Percentiles rank a stretch among this genome's conserved stretches.
phyloP scores from a whole-genome alignment of 2,888 invertebrate species.

The Trichopoda pennipes region DNA sequence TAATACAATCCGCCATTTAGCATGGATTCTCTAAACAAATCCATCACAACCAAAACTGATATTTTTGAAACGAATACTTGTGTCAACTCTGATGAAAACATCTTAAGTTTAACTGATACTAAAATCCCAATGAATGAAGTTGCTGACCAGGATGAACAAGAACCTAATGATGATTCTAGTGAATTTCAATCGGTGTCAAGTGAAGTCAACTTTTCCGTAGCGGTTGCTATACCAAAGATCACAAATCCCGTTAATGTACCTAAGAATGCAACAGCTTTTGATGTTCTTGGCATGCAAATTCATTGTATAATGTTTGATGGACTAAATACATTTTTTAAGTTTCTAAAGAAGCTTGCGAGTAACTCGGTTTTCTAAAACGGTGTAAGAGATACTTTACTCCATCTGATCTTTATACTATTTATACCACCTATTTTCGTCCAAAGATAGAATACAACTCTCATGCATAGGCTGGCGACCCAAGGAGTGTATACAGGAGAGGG shows the following conservation, averaged over 20 bases:
- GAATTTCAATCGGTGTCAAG: constrained; percentile 81
- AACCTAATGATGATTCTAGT: constrained; percentile 81
- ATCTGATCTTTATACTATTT: too few relatives aligned
- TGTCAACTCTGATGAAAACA: neutral
- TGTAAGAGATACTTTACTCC: too few relatives aligned
- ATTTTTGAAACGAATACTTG: constrained; percentile 35
- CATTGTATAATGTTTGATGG: too few relatives aligned
- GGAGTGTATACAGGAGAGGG: too few relatives aligned
- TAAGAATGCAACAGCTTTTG: constrained; percentile 70
- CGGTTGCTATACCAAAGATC: neutral
- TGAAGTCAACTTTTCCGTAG: constrained; percentile 10
- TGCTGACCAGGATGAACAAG: constrained; percentile 9
- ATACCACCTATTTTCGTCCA: too few relatives aligned
- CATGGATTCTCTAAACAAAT: constrained; percentile 69
- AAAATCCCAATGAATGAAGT: neutral
- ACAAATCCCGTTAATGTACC: constrained; percentile 63
- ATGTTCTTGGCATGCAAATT: too few relatives aligned
- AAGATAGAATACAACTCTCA: too few relatives aligned
- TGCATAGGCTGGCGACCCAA: too few relatives aligned
- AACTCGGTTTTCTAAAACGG: too few relatives aligned
- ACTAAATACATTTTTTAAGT: too few relatives aligned
- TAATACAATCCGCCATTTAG: constrained; percentile 79
- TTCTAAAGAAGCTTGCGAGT: too few relatives aligned
- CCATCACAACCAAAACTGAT: constrained; percentile 9
- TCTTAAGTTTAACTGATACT: constrained; percentile 6